Evolutionary conservation across 2,113 vertebrate genomes (phyloP).

Genomic region (Micronycteris hirsuta): DNA sequence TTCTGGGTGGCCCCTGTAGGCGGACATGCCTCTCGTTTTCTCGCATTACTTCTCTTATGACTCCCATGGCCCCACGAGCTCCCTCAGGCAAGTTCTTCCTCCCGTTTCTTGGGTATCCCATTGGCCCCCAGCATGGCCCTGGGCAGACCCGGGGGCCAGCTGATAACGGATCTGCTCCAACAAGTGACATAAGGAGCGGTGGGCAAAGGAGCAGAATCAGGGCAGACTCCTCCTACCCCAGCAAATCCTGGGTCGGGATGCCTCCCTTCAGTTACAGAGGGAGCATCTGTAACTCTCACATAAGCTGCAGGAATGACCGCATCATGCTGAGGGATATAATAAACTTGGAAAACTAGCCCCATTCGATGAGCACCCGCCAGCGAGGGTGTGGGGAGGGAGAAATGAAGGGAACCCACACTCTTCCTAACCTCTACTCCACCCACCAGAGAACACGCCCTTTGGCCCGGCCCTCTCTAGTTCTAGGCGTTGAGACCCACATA

Average conservation of each 20-base stretch:
- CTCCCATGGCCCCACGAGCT: neutral
- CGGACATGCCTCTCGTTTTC: neutral
- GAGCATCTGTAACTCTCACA: neutral
- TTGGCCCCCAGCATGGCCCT: neutral
- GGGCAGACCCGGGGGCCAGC: neutral
- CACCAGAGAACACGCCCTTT: neutral
- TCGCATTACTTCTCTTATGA: neutral
- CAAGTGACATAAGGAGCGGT: neutral
- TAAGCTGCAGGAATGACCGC: neutral
- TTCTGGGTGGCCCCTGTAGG: neutral
- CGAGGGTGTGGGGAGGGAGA: neutral
- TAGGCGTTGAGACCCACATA: neutral
- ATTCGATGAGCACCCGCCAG: neutral
- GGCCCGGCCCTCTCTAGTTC: neutral
- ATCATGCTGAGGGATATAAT: too few relatives aligned
- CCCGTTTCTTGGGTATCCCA: neutral
- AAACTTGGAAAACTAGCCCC: neutral
- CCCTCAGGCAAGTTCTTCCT: neutral
- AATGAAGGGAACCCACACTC: neutral
- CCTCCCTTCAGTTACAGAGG: neutral
- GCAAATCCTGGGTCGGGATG: neutral
- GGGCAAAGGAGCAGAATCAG: neutral
- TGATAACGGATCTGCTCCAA: neutral
- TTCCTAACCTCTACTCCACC: neutral
- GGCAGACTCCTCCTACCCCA: neutral